phyloP scores from a whole-genome alignment of 2,113 vertebrate genomes.

The Pseudorasbora parva region DNA sequence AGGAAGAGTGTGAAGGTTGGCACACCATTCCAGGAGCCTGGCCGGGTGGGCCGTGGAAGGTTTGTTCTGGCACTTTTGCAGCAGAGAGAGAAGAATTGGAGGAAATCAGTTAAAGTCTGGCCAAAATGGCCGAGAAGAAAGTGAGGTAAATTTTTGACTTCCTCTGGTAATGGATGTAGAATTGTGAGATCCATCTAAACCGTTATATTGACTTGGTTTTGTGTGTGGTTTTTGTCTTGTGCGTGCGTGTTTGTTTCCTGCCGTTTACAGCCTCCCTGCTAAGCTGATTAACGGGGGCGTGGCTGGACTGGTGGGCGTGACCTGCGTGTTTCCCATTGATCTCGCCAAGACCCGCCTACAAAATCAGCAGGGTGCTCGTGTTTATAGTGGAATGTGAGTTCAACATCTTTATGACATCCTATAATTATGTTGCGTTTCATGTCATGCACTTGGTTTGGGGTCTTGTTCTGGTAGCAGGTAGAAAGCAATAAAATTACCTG shows the following conservation, averaged over 20 bases:
- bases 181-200: not conserved
- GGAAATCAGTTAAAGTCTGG: slow-evolving; percentile 30
- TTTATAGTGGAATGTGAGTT: slow-evolving; percentile 88
- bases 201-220: not conserved
- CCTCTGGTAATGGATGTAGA: not conserved
- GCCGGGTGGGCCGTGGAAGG: not conserved
- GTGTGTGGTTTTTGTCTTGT: slow-evolving; percentile 25
- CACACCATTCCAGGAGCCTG: not conserved
- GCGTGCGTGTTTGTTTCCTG: slow-evolving; percentile 43
- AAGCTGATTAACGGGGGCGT: slow-evolving; percentile 91
- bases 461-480: not conserved
- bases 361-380: slow-evolving; percentile 84
- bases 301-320: slow-evolving; percentile 88
- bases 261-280: slow-evolving; percentile 77
- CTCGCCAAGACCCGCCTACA: slow-evolving; percentile 90
- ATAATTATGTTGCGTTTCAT: not conserved
- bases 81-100: slow-evolving; percentile 1
- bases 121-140: slow-evolving; percentile 75
- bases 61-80: slow-evolving; percentile 5
- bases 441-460: not conserved
- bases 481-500: too few relatives aligned
- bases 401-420: slow-evolving; percentile 9
- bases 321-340: slow-evolving; percentile 91
- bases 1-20: slow-evolving; percentile 3
- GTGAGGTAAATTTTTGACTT: slow-evolving; percentile 63